Conservation (phyloP, 2,113 vertebrate species). For the Acanthochromis polyacanthus region DNA sequence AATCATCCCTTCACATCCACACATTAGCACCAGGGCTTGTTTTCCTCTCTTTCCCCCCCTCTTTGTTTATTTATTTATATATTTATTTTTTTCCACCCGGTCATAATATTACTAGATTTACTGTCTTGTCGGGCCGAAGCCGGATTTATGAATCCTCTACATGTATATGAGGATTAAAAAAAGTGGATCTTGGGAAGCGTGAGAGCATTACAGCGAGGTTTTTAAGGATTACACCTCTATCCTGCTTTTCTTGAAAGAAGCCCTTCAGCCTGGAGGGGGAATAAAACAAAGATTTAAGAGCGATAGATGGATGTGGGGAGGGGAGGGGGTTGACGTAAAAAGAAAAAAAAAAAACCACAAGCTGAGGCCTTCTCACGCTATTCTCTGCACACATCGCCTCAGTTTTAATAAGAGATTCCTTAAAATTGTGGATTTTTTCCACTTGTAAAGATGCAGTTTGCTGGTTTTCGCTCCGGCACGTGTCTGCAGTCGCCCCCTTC, state of each 20-base stretch:
- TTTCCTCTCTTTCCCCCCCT: constrained; percentile 3
- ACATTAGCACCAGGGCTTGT: constrained; percentile 38
- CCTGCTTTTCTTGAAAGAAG: constrained; percentile 84
- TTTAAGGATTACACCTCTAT: constrained; percentile 83
- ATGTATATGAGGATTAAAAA: constrained; percentile 81
- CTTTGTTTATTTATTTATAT: neutral
- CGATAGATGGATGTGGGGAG: neutral
- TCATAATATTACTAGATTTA: constrained; percentile 74
- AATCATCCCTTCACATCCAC: constrained; percentile 24
- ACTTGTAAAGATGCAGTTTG: constrained; percentile 2
- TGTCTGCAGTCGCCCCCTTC: neutral
- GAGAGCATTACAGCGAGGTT: constrained; percentile 82
- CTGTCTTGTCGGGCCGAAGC: constrained; percentile 70
- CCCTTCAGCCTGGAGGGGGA: constrained; percentile 60
- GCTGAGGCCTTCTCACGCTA: constrained; percentile 38
- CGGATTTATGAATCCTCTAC: constrained; percentile 80
- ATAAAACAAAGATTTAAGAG: constrained; percentile 76
- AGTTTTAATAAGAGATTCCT: neutral
- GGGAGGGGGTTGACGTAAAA: constrained; percentile 31
- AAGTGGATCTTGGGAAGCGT: constrained; percentile 80
- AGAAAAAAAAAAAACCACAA: constrained; percentile 3
- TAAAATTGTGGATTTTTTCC: too few species aligned
- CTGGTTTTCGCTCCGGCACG: constrained; percentile 11
- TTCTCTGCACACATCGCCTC: neutral
- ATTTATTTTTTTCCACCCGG: neutral